Percentiles rank a stretch among this genome's conserved stretches.
Conservation (phyloP, 1,140 invertebrate species). For the Ridgeia piscesae region DNA sequence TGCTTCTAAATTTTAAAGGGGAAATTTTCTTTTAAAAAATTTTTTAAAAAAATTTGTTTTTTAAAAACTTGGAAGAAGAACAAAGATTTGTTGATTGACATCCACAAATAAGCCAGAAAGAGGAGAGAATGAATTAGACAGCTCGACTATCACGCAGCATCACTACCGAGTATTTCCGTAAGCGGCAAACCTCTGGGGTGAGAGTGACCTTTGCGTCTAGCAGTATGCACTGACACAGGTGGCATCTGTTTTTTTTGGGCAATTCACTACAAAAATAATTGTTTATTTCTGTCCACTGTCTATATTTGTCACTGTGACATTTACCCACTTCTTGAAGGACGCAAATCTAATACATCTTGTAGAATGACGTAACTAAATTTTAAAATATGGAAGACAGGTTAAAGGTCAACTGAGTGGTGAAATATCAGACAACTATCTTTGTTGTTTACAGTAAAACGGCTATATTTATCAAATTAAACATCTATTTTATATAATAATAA, state of each 20-base stretch:
- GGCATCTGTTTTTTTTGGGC: not conserved
- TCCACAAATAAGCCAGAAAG: not conserved
- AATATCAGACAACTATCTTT: not conserved
- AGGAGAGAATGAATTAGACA: not conserved
- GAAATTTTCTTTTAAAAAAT: too few species aligned
- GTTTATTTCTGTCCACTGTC: not conserved
- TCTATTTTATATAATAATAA: not conserved
- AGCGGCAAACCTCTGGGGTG: not conserved
- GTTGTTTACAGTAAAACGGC: not conserved
- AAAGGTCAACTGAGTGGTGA: not conserved
- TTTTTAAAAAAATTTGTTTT: too few species aligned
- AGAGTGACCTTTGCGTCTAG: not conserved
- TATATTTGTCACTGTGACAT: not conserved
- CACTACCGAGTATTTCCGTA: not conserved
- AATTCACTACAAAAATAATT: not conserved
- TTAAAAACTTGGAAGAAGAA: not conserved
- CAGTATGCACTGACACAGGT: not conserved
- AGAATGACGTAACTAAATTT: too few species aligned
- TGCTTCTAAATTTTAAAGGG: too few species aligned
- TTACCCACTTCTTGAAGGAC: too few species aligned
- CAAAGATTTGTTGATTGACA: not conserved
- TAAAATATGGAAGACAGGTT: not conserved
- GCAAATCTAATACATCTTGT: too few species aligned
- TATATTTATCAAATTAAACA: not conserved
- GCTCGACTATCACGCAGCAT: not conserved